Conservation (phyloP, 2,888 invertebrate species). For the Strigamia maritima region DNA sequence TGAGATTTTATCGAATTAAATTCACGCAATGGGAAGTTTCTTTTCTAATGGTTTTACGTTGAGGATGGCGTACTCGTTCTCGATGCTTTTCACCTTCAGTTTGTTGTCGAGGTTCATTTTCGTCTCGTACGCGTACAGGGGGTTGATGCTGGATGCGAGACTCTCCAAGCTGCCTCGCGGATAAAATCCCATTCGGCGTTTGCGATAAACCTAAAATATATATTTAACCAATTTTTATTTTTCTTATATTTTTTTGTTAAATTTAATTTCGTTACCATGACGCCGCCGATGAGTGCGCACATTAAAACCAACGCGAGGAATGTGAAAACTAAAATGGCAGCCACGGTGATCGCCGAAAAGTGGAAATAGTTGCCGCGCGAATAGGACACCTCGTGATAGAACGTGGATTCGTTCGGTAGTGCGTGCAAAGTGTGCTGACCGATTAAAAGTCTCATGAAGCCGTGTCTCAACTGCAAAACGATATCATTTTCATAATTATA, state of each 20-base stretch:
- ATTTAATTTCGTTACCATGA: background rate
- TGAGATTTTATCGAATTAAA: background rate
- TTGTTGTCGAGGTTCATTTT: background rate
- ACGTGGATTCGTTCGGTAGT: background rate
- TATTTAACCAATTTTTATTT: background rate
- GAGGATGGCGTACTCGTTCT: background rate
- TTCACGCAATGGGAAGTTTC: background rate
- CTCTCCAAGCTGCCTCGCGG: constrained; percentile 34
- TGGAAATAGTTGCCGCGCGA: background rate
- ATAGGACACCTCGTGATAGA: background rate
- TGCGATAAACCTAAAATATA: constrained; percentile 16
- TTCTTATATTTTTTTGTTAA: constrained; percentile 20
- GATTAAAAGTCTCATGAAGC: background rate
- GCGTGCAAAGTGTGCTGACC: background rate
- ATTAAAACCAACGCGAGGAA: constrained; percentile 38
- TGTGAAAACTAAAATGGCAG: constrained; percentile 39
- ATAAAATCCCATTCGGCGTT: constrained; percentile 16
- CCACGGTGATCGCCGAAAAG: constrained; percentile 17
- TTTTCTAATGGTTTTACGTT: background rate
- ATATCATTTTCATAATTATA: background rate
- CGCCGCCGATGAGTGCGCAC: constrained; percentile 38
- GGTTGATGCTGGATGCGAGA: background rate
- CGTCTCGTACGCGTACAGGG: background rate
- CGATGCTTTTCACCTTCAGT: background rate
- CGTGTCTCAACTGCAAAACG: background rate